Conservation (phyloP, 2,113 vertebrate genomes). For the Acrocephalus kingi region DNA sequence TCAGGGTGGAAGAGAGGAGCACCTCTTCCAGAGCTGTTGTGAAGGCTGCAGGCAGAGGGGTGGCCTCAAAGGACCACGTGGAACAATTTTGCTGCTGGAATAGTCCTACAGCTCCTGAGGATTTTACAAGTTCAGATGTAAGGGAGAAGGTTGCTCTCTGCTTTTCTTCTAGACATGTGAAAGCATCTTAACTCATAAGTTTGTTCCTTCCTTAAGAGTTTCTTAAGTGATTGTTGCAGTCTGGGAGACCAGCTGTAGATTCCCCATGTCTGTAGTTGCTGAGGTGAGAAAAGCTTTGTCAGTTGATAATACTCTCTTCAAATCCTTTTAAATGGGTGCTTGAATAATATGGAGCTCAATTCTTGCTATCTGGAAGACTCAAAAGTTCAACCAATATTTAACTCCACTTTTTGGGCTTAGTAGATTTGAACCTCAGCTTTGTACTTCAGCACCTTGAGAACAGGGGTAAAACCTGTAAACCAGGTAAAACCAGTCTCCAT, state of each 20-base stretch:
- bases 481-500: not conserved
- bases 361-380: not conserved
- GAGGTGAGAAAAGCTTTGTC: not conserved
- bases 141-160: not conserved
- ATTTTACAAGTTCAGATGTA: not conserved
- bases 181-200: not conserved
- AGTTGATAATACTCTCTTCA: not conserved
- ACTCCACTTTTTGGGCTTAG: not conserved
- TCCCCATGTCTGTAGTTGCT: not conserved
- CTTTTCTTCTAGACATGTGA: not conserved
- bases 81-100: not conserved
- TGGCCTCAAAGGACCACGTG: fast-evolving
- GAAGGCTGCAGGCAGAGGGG: not conserved
- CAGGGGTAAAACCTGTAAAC: not conserved
- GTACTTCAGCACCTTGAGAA: not conserved
- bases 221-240: not conserved
- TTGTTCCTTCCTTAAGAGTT: not conserved
- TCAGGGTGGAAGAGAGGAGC: not conserved
- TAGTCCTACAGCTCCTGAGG: not conserved
- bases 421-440: not conserved
- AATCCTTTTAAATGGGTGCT: not conserved
- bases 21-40: not conserved
- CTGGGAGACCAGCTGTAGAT: not conserved
- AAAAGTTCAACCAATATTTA: not conserved
- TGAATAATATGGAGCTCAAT: not conserved